These are phyloP conservation scores for Parauchenoglanis ngamensis DNA, from an alignment of 2,797 vertebrate species.

Conservation along the genomic window DNA sequence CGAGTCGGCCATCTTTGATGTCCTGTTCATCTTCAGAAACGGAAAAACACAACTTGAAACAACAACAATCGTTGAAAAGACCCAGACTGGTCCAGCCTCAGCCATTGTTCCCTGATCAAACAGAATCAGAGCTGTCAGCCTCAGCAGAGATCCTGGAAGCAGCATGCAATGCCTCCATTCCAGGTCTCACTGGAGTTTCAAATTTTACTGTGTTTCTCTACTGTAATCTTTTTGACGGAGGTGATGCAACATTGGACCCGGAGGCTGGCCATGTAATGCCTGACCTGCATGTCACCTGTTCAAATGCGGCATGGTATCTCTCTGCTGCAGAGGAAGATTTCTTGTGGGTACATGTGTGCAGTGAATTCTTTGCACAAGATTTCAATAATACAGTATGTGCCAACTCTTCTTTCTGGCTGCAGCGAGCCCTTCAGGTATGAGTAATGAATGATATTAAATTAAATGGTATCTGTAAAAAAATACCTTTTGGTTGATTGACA, in stretches of 20 bases:
- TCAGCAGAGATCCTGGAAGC: conserved; percentile 81
- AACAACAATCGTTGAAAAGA: conserved; percentile 24
- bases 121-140: conserved; percentile 58
- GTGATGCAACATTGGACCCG: conserved; percentile 65
- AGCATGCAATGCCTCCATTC: conserved; percentile 81
- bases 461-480: background rate
- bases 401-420: conserved; percentile 82
- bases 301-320: conserved; percentile 85
- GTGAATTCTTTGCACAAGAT: conserved; percentile 82
- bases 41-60: conserved; percentile 44
- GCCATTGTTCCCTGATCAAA: conserved; percentile 39
- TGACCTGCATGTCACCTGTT: conserved; percentile 79
- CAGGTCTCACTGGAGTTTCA: conserved; percentile 80
- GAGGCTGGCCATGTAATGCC: conserved; percentile 65
- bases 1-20: conserved; percentile 77
- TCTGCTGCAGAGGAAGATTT: conserved; percentile 83
- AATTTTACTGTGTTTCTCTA: conserved; percentile 89
- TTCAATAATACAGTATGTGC: conserved; percentile 86
- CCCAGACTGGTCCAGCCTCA: conserved; percentile 51
- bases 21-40: conserved; percentile 69
- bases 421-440: conserved; percentile 75
- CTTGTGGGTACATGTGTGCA: conserved; percentile 85
- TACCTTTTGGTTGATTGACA: background rate
- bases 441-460: background rate
- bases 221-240: conserved; percentile 82